These are phyloP conservation scores for Phenganax subtilis DNA, from an alignment of 92 coral and sea anemone genomes.

Conservation along the genomic window DNA sequence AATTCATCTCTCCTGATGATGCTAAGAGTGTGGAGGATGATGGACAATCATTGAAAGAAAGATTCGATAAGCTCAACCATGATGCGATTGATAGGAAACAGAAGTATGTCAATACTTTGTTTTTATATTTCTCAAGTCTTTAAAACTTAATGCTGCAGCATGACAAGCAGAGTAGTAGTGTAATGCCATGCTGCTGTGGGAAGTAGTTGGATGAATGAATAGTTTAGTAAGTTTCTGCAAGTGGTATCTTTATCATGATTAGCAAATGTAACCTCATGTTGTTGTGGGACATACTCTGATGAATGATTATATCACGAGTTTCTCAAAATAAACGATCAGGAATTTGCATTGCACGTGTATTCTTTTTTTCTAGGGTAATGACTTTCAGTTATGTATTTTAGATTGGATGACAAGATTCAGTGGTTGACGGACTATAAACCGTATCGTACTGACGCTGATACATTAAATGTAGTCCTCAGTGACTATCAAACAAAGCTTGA, in stretches of 20 bases:
- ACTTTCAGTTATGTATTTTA: not conserved
- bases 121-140: no score
- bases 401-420: slow-evolving; percentile 30
- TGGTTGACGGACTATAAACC: slow-evolving; percentile 32
- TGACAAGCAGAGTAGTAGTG: no score
- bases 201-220: no score
- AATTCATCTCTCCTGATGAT: slow-evolving; percentile 11
- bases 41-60: slow-evolving; percentile 26
- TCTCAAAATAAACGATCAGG: no score
- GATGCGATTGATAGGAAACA: slow-evolving; percentile 30
- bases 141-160: no score
- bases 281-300: no score
- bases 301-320: no score
- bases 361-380: not conserved
- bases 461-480: slow-evolving; percentile 9
- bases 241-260: no score
- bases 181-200: no score
- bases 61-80: slow-evolving; percentile 26
- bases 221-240: no score
- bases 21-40: slow-evolving; percentile 21
- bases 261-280: no score
- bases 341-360: not conserved
- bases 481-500: slow-evolving; percentile 29
- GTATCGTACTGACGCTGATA: slow-evolving; percentile 25
- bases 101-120: slow-evolving; percentile 5